phyloP scores from a whole-genome alignment of 2,888 invertebrate species.

The Cephus runcator region DNA sequence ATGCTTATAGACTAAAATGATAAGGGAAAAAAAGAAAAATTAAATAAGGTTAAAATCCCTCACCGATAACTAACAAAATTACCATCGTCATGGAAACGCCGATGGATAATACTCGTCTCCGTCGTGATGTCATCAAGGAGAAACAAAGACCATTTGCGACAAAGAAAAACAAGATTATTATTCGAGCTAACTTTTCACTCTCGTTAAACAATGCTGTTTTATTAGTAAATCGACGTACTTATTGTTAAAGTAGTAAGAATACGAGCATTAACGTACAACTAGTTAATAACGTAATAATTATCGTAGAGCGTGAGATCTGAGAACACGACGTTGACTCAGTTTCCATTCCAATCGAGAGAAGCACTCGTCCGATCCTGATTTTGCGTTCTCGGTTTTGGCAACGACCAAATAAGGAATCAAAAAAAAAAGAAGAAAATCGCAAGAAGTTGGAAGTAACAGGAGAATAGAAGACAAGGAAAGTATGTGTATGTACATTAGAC shows the following conservation, averaged over 20 bases:
- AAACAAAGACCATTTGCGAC: constrained; percentile 46
- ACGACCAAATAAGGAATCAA: too few species aligned
- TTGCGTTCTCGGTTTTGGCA: constrained; percentile 5
- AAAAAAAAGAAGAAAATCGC: too few species aligned
- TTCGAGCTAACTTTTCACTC: constrained; percentile 51
- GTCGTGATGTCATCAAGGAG: constrained; percentile 23
- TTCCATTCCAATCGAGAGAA: neutral
- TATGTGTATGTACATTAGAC: neutral
- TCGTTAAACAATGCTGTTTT: constrained; percentile 47
- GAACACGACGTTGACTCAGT: constrained; percentile 52
- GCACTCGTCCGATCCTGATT: constrained; percentile 2
- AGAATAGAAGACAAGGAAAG: too few species aligned
- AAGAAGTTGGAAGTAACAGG: too few species aligned
- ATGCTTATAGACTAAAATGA: too few species aligned
- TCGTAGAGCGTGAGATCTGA: constrained; percentile 53
- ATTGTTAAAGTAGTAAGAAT: constrained; percentile 21
- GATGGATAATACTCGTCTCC: too few species aligned
- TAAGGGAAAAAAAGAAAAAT: too few species aligned
- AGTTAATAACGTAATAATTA: constrained; percentile 31
- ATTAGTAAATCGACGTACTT: constrained; percentile 33
- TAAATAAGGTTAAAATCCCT: too few species aligned
- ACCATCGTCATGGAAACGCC: too few species aligned
- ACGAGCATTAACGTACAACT: constrained; percentile 48
- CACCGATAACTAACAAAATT: too few species aligned
- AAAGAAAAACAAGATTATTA: constrained; percentile 52